Evolutionary conservation across 2,797 vertebrate genomes (phyloP).

Genomic region (Sebastes iracundus): DNA sequence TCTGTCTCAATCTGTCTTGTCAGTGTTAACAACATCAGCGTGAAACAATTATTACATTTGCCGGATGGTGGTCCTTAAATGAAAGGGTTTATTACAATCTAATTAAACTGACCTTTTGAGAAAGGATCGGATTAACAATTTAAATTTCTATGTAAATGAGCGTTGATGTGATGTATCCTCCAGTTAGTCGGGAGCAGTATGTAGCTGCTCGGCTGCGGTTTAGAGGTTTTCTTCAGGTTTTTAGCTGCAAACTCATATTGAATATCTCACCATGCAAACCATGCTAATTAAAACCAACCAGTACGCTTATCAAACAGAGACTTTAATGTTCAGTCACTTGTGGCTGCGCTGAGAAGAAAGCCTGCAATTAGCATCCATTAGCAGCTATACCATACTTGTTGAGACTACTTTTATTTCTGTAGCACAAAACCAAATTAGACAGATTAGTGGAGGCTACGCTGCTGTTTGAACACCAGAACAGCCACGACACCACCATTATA

Average conservation of each 20-base stretch:
- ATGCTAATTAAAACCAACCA: not conserved
- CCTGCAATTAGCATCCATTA: not conserved
- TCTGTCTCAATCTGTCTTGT: not conserved
- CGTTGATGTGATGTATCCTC: not conserved
- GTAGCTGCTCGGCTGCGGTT: not conserved
- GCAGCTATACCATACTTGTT: not conserved
- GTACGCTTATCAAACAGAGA: not conserved
- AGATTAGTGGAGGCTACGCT: not conserved
- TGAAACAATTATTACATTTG: not conserved
- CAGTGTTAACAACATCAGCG: not conserved
- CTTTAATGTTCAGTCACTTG: not conserved
- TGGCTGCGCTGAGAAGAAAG: not conserved
- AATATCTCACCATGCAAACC: not conserved
- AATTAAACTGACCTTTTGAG: conserved; percentile 16
- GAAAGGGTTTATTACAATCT: not conserved
- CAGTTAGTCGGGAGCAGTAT: not conserved
- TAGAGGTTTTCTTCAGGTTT: not conserved
- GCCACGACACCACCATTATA: not conserved
- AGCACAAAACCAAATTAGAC: not conserved
- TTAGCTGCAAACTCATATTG: not conserved
- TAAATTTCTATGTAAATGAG: not conserved
- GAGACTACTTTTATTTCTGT: not conserved
- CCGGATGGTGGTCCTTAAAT: not conserved
- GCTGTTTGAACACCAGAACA: not conserved
- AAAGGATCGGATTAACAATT: conserved; percentile 1